These are phyloP conservation scores for Drosophila saltans DNA, from an alignment of 1,140 invertebrate genomes.

Conservation along the genomic window DNA sequence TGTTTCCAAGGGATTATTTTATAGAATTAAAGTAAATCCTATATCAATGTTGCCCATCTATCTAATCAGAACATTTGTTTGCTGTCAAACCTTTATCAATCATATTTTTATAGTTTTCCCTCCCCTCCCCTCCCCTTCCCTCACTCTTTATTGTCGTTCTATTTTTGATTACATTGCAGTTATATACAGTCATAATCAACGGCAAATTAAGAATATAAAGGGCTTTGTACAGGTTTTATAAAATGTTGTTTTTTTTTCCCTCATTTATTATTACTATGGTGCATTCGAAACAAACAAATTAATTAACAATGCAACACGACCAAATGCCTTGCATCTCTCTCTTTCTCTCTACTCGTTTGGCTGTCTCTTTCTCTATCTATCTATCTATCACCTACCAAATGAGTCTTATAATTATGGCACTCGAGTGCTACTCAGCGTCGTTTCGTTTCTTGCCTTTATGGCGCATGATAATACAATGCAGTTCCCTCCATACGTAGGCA, in stretches of 20 bases:
- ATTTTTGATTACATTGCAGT: conserved; percentile 28
- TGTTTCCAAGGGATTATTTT: not conserved
- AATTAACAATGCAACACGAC: conserved; percentile 72
- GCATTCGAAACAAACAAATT: conserved; percentile 69
- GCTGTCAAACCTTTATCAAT: conserved; percentile 7
- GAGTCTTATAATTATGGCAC: conserved; percentile 73
- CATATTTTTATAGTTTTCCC: conserved; percentile 32
- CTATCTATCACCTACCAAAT: conserved; percentile 27
- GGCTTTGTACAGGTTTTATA: conserved; percentile 51
- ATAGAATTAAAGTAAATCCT: not conserved
- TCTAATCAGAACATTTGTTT: not conserved
- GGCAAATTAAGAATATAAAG: conserved; percentile 41
- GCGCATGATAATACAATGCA: conserved; percentile 56
- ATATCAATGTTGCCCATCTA: not conserved
- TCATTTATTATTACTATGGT: conserved; percentile 4
- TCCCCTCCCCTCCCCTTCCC: not conserved
- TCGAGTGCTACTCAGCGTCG: conserved; percentile 68
- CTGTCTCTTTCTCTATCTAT: not conserved
- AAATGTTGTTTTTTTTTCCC: not conserved
- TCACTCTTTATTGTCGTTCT: not conserved
- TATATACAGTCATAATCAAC: conserved; percentile 32
- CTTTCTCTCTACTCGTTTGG: not conserved
- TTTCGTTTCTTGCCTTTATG: conserved; percentile 43
- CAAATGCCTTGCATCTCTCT: conserved; percentile 10
- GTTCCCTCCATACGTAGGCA: conserved; percentile 1